Percentiles rank a stretch among this genome's conserved stretches.
phyloP scores from a whole-genome alignment of 1,140 invertebrate species.

The Papilio xuthus region DNA sequence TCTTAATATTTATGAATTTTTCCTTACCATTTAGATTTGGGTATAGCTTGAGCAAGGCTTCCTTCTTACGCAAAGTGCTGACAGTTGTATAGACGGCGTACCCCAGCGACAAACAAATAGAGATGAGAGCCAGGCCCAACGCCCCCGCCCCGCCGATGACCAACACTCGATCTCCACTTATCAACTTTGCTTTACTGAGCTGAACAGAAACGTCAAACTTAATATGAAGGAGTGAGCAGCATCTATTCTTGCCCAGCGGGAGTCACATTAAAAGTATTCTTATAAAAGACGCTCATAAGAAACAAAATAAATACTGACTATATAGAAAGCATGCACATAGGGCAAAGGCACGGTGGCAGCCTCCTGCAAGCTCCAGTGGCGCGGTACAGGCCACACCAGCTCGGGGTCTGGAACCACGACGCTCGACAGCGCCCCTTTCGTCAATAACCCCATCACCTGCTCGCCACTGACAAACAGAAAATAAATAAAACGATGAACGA shows the following conservation, averaged over 20 bases:
- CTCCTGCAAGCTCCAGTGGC: constrained; percentile 87
- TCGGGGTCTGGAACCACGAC: constrained; percentile 49
- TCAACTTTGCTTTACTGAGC: neutral
- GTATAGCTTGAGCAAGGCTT: constrained; percentile 34
- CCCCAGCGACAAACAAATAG: constrained; percentile 3
- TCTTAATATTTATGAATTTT: neutral
- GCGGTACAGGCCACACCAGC: constrained; percentile 87
- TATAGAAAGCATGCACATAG: constrained; percentile 40
- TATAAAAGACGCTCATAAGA: neutral
- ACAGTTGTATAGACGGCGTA: constrained; percentile 35
- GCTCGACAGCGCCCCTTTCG: constrained; percentile 40
- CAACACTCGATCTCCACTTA: neutral
- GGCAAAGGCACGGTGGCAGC: constrained; percentile 88
- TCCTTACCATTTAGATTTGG: constrained; percentile 32
- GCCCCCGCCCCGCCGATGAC: constrained; percentile 34
- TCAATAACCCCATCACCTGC: constrained; percentile 52
- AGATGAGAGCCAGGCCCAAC: constrained; percentile 35
- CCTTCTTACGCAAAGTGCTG: constrained; percentile 22
- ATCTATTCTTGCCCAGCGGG: no score
- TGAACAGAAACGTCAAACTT: neutral
- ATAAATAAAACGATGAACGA: neutral
- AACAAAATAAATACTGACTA: neutral
- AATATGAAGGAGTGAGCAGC: neutral
- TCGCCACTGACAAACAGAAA: constrained; percentile 45
- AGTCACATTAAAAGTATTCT: neutral